Evolutionary conservation across 2,797 vertebrate genomes (phyloP), one percentile per base, ranked within the genome.

Genomic region (Diplodus sargus): DNA sequence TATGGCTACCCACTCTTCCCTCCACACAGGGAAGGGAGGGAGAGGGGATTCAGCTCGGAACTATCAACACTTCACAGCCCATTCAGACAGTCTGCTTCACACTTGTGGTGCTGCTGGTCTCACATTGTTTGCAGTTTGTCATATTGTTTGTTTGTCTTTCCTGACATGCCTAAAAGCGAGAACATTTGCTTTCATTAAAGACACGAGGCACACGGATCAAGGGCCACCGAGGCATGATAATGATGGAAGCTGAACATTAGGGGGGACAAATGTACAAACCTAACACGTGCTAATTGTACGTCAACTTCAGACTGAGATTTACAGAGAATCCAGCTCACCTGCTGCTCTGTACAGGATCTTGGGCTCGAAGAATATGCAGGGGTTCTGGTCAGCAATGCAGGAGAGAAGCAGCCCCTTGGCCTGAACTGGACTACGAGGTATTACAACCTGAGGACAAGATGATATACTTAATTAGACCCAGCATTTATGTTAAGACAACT

Each of bases 301-400:
- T 28, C 8, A 1, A 11, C n/a, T 61, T 70, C 11, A 58, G 63
- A 63, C 71, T 30, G 52, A 63, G 23, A 77, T 56, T 81, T 25
- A 60, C 4, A 64, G n/a, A 48, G 12, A 67, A 52, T 59, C 5
- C 15, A 16, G 20, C 93, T 95, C 87, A 91, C 85, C 98, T 96
- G 98, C 97, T 92, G 98, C 97, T 95, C 98, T 96, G 91, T 99
- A 99, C 74, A 99, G 96, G 94, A 99, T 98, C 95, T 99, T 99
- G 88, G 98, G 98, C 91, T 99, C 98, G 90, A 99, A 99, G 95
- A 99, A 99, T 93, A 99, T 98, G 87, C 98, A 99, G 51, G 98
- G 98, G 89, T 99, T 99, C 88, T 95, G 87, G 90, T 99, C 98
- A 64, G 96, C 95, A 74, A 99, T 98, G 92, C 98, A 99, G 9